Evolutionary conservation across 2,888 invertebrate genomes (phyloP).

Genomic region (Cryptocheilus praepositus): DNA sequence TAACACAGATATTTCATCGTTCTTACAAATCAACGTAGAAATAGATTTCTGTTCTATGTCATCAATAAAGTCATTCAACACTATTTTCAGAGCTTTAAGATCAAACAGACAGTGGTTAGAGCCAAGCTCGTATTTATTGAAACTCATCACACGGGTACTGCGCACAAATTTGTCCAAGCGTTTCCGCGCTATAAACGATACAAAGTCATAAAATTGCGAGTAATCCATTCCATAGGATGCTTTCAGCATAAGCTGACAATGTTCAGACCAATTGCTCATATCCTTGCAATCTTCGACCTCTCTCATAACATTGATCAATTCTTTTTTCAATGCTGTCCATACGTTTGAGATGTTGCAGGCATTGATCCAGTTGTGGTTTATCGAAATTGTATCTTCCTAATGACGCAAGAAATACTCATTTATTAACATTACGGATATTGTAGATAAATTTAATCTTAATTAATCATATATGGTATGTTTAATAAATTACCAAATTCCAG

Average conservation of each 20-base stretch:
- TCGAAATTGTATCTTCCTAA: constrained; percentile 93
- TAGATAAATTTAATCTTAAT: not conserved
- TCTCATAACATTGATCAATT: constrained; percentile 81
- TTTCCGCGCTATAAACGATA: constrained; percentile 80
- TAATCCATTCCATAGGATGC: constrained; percentile 88
- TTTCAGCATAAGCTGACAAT: constrained; percentile 89
- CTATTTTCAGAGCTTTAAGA: constrained; percentile 72
- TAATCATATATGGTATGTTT: not conserved
- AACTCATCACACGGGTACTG: constrained; percentile 63
- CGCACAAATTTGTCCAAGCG: constrained; percentile 76
- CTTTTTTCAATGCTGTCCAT: constrained; percentile 82
- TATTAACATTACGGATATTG: constrained; percentile 5
- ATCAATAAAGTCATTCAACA: constrained; percentile 73
- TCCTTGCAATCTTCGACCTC: constrained; percentile 88
- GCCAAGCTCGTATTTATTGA: constrained; percentile 74
- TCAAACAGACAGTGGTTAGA: constrained; percentile 76
- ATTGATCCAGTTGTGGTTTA: constrained; percentile 99
- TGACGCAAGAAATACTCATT: not conserved
- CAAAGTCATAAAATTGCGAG: constrained; percentile 81
- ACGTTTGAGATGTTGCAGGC: constrained; percentile 87
- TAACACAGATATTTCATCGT: constrained; percentile 46
- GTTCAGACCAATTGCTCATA: constrained; percentile 84
- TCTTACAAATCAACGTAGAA: constrained; percentile 51
- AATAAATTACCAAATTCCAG: constrained; percentile 82
- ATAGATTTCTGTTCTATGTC: constrained; percentile 62